Conservation (phyloP, 2,113 vertebrate species). For the Hiodon alosoides region DNA sequence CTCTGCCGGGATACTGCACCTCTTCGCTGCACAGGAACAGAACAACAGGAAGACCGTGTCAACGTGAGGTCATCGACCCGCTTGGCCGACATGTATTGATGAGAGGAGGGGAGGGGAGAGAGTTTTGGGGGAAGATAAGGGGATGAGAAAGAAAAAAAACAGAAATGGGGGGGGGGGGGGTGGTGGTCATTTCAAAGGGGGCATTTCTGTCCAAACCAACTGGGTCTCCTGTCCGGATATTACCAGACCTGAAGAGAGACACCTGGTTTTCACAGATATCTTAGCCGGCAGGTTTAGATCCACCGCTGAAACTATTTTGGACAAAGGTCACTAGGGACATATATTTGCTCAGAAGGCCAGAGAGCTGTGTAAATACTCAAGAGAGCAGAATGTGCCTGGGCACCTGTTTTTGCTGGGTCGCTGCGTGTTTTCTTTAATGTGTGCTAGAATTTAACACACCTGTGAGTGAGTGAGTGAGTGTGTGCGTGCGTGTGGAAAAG, state of each 20-base stretch:
- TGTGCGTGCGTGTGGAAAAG: too few species aligned
- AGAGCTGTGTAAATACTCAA: background rate
- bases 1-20: constrained; percentile 16
- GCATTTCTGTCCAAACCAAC: background rate
- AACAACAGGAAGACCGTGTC: constrained; percentile 11
- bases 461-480: too few species aligned
- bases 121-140: constrained; percentile 14
- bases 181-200: background rate
- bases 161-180: constrained; percentile 1
- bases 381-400: background rate
- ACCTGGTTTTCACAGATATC: too few species aligned
- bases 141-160: constrained; percentile 23
- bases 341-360: background rate
- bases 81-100: background rate
- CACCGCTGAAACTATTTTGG: constrained; percentile 1
- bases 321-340: background rate
- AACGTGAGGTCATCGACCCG: constrained; percentile 45
- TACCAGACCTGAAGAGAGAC: background rate
- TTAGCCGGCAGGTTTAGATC: background rate
- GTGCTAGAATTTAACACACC: too few species aligned
- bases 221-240: background rate
- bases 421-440: background rate
- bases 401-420: background rate
- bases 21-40: constrained; percentile 11
- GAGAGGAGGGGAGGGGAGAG: constrained; percentile 2